Evolutionary conservation across 2,888 invertebrate species (phyloP), one percentile per base, ranked within the genome.

Genomic region (Dolichopus griseipennis): DNA sequence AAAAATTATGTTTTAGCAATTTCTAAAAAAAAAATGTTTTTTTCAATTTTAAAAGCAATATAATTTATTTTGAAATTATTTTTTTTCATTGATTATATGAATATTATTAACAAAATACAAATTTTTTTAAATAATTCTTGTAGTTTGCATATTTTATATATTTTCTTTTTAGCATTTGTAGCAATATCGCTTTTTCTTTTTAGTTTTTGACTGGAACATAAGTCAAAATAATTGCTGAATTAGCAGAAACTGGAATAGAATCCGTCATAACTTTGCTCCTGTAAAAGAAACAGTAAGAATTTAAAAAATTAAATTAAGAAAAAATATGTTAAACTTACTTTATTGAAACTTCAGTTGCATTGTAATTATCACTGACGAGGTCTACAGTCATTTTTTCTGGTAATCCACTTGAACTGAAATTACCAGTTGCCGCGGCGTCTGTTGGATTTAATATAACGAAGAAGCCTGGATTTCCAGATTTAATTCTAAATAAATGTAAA

Each of bases 391-490:
- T 83, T 74, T 86, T 83, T 15, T 81, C 81, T 0, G 90, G 85
- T 70, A 90, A 78, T 2, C 74, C 75, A 41, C 85, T 74, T 6
- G 75, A 73, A 0, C 84, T 83, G 65, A 91, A 84, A 77, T 90
- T 84, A 66, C 87, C 85, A 3, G 77, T 77, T 10, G 82, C 82
- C 5, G 77, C 77, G 41, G 79, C 76, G 12, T 78, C 78, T 1
- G 83, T 83, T 20, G 90, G 87, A 82, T 93, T 92, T 75, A 87
- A 86, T 66, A 88, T 86, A 33, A 90, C 88, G 73, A 90, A 82
- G 81, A 87, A 90, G 22, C 92, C 92, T 1, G 90, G 90, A 81
- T 88, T 90, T 0, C 90, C 91, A 21, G 86, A 80, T 78, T 89
- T 88, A 77, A 88, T 85, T 81, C 92, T 92, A 69, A 27, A 27